Evolutionary conservation across 1,140 invertebrate genomes (phyloP), one percentile per base, ranked within the genome.

Genomic region (Drosophila funebris): DNA sequence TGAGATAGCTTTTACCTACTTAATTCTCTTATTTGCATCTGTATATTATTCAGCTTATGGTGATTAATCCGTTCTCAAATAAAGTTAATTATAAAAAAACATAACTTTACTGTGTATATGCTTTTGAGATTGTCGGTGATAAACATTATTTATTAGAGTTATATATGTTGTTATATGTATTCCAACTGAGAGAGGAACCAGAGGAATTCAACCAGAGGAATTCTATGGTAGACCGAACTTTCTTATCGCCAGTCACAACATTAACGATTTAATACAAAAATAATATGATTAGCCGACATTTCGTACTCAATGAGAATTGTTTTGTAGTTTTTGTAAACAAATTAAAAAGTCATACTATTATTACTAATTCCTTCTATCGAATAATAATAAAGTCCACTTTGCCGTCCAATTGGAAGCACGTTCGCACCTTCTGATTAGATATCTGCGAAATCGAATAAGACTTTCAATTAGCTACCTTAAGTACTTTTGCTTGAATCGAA

Each of bases 401-500:
- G 11, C 2, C 4, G 24, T 9, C 24, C 18, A 54, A 63, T 68
- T 60, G 41, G 43, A 57, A 73, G 48, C 41, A 53, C 36, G 52
- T 46, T 52, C 56, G 36, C 14, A 13, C 37, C 1, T 4, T 37
- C 14, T 48, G 75, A 77, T 77, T 43, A 71, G 72, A 75, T 75
- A 71, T 31, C 20, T 53, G 8, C 3, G 16, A 36, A 44, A 14
- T 9, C 52, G 41, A 52, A 52, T 64, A 41, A 14, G 33, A 50
- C 27, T 41, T 24, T n/a, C 39, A 54, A 46, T 54, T 46, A 60
- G 18, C 24, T 39, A 31, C 4, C 41, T 60, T 41, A 66, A 66
- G 60, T 66, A 60, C 24, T 48, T 63, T 39, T 27, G 16, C 3
- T 71, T 64, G 7, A 62, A 52, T 41, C 54, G 43, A 52, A 58